Evolutionary conservation across 2,113 vertebrate species (phyloP), one percentile per base, ranked within the genome.

Genomic region (Athene cunicularia): DNA sequence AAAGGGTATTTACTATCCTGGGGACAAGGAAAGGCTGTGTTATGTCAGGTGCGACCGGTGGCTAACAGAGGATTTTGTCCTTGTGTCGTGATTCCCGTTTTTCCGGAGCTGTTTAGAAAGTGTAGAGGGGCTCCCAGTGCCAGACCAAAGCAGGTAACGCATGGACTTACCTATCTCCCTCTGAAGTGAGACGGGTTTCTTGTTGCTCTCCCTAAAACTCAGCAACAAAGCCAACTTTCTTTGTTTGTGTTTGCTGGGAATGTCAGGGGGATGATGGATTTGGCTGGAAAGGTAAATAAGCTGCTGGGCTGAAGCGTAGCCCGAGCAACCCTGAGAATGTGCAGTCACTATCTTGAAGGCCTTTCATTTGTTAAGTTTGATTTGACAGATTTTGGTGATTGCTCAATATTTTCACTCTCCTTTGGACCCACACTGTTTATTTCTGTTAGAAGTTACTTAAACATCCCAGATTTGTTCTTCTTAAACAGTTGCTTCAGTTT

Each of bases 211-310:
- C 88, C 71, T 4, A 41, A 58, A 84, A 27, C 60, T 39, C 84
- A 4, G 71, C 82, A 59, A 30, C 86, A 37, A 59, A 59, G 80
- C 28, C 0, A 23, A 14, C 14, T n/a, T 72, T 23, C 91, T 95
- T n/a, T 72, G 83, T 75, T 87, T 64, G 86, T 77, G 66, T 76
- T 94, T 83, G 94, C 89, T 58, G 90, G 88, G 93, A 41, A 39
- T 35, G 95, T 50, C 96, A 72, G 27, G 5, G 60, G 80, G 71
- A 12, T 96, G 93, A 96, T 92, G 92, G 95, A 96, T 95, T 83
- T 64, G 80, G 70, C 80, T 66, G 86, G 80, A 53, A 87, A 83
- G 70, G 90, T 93, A 70, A 95, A 91, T 72, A 80, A 70, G 32
- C 74, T 17, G 14, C 49, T 3, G 4, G 77, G 74, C 71, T 70